Percentiles rank a stretch among this genome's conserved stretches.
Conservation (phyloP, 2,113 vertebrate species). For the Esox niger region DNA sequence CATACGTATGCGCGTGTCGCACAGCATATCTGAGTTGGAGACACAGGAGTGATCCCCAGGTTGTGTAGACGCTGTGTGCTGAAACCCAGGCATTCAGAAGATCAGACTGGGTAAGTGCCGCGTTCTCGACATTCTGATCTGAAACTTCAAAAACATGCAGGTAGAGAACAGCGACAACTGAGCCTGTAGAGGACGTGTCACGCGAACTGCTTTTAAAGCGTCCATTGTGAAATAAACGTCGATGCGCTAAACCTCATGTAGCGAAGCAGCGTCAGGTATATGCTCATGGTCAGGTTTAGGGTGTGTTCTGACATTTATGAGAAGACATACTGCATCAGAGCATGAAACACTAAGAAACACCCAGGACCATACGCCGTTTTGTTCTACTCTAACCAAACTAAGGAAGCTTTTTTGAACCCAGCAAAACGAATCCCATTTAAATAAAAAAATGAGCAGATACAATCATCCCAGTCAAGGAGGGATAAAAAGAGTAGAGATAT, state of each 20-base stretch:
- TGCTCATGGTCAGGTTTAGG: too few species aligned
- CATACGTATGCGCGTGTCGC: not conserved
- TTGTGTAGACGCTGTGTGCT: not conserved
- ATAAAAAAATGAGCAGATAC: conserved; percentile 34
- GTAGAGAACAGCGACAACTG: too few species aligned
- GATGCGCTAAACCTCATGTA: too few species aligned
- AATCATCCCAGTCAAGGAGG: conserved; percentile 22
- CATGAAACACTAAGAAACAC: too few species aligned
- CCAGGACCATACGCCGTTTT: too few species aligned
- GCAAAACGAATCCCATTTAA: conserved; percentile 35
- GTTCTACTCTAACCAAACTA: not conserved
- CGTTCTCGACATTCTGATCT: not conserved
- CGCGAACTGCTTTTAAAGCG: too few species aligned
- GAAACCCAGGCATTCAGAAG: not conserved
- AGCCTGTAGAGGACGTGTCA: too few species aligned
- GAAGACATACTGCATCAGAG: too few species aligned
- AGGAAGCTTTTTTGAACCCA: not conserved
- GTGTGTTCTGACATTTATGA: too few species aligned
- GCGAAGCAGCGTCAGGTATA: too few species aligned
- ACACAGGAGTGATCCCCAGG: conserved; percentile 42
- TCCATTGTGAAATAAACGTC: too few species aligned
- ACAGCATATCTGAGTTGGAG: not conserved
- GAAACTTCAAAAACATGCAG: not conserved
- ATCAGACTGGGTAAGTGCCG: not conserved
- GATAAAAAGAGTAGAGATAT: too few species aligned